Evolutionary conservation across 37 sponge, comb jelly and placozoan genomes (phyloP).

Genomic region (Halichondria panicea): DNA sequence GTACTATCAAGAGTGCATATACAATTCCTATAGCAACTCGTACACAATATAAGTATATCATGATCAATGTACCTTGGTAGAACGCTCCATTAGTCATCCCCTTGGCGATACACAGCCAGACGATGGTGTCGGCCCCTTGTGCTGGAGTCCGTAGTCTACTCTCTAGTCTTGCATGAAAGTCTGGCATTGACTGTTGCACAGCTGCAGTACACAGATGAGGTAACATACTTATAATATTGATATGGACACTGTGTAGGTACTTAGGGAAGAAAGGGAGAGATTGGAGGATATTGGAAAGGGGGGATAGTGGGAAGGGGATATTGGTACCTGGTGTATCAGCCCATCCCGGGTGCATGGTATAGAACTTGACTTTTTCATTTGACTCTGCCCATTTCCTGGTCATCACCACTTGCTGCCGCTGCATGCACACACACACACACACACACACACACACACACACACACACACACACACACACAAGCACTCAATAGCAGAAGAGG

Average conservation of each 20-base stretch:
- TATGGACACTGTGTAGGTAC: background rate
- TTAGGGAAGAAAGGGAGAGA: background rate
- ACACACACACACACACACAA: background rate
- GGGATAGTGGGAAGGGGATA: background rate
- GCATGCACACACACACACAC: background rate
- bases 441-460: background rate
- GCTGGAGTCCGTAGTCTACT: conserved; percentile 70
- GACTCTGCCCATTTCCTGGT: conserved; percentile 62
- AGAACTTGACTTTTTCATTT: conserved; percentile 76
- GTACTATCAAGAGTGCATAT: background rate
- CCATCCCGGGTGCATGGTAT: conserved; percentile 94
- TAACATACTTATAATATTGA: background rate
- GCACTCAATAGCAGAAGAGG: background rate
- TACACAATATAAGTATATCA: background rate
- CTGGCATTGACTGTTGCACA: conserved; percentile 79
- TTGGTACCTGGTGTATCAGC: conserved; percentile 62
- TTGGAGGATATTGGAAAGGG: background rate
- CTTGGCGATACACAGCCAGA: conserved; percentile 83
- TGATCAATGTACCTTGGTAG: conserved; percentile 64
- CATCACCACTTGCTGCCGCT: conserved; percentile 95
- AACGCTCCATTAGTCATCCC: conserved; percentile 54
- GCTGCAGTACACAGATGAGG: too few species aligned
- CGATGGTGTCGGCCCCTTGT: conserved; percentile 93
- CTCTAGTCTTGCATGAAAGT: conserved; percentile 65
- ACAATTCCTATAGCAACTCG: background rate